Conservation (phyloP, 2,113 vertebrate species). For the Myrmophylax atrothorax region DNA sequence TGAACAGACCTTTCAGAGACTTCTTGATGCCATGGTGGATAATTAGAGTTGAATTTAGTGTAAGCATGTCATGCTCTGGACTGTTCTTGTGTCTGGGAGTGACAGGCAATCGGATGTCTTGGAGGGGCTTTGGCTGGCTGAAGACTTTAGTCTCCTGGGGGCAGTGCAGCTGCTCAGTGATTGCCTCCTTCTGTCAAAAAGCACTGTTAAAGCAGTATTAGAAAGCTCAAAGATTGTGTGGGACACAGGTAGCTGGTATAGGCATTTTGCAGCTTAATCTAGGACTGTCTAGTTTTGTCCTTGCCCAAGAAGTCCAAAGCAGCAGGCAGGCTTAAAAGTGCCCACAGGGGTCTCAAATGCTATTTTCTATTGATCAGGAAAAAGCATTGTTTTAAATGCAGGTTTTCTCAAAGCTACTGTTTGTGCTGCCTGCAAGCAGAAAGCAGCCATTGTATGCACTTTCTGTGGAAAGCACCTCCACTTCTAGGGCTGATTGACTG, state of each 20-base stretch:
- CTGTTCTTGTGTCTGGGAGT: background rate
- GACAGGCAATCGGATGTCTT: background rate
- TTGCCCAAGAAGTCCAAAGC: background rate
- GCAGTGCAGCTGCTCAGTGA: background rate
- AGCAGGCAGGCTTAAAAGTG: background rate
- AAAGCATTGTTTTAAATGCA: background rate
- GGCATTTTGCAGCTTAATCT: background rate
- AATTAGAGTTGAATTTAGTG: background rate
- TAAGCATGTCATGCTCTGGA: background rate
- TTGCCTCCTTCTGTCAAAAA: background rate
- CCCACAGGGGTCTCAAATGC: background rate
- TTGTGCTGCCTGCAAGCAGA: background rate
- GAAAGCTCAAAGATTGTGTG: background rate
- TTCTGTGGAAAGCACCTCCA: background rate
- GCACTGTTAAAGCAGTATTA: background rate
- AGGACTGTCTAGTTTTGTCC: background rate
- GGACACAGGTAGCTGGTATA: background rate
- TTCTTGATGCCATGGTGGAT: background rate
- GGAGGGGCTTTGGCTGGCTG: background rate
- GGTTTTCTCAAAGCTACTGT: background rate
- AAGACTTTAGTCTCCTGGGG: background rate
- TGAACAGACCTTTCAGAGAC: background rate
- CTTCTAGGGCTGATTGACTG: background rate
- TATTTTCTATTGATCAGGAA: background rate
- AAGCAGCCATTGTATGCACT: background rate